Percentiles rank a stretch among this genome's conserved stretches.
phyloP scores from a whole-genome alignment of 2,888 invertebrate genomes.

The Drosophila mimica region DNA sequence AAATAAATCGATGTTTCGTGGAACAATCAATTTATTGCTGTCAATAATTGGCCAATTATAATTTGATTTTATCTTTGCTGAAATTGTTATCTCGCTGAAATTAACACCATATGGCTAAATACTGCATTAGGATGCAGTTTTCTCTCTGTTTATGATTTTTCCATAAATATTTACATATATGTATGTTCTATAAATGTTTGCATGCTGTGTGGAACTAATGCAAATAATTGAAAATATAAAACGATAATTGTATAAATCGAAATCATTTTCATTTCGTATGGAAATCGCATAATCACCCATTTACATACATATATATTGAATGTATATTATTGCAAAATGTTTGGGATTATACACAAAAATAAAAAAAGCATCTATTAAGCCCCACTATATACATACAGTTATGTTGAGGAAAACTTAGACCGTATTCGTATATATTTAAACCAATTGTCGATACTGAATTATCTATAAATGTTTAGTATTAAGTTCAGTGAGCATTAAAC shows the following conservation, averaged over 20 bases:
- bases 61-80: neutral
- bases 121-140: conserved; percentile 5
- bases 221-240: conserved; percentile 7
- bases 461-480: conserved; percentile 79
- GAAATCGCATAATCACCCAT: neutral
- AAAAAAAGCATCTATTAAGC: conserved; percentile 39
- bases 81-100: conserved; percentile 1
- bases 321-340: conserved; percentile 31
- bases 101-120: neutral
- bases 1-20: conserved; percentile 11
- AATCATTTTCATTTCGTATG: conserved; percentile 7
- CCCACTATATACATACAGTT: conserved; percentile 29
- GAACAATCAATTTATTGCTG: conserved; percentile 3
- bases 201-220: conserved; percentile 7
- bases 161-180: conserved; percentile 39
- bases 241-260: conserved; percentile 43
- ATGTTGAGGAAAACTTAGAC: conserved; percentile 41
- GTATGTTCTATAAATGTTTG: conserved; percentile 24
- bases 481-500: conserved; percentile 58
- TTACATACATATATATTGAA: conserved; percentile 10
- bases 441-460: conserved; percentile 77
- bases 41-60: neutral
- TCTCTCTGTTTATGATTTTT: conserved; percentile 25
- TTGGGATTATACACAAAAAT: conserved; percentile 31
- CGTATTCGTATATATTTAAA: conserved; percentile 60